Evolutionary conservation across 2,888 invertebrate species (phyloP).

Genomic region (Noctua fimbriata): DNA sequence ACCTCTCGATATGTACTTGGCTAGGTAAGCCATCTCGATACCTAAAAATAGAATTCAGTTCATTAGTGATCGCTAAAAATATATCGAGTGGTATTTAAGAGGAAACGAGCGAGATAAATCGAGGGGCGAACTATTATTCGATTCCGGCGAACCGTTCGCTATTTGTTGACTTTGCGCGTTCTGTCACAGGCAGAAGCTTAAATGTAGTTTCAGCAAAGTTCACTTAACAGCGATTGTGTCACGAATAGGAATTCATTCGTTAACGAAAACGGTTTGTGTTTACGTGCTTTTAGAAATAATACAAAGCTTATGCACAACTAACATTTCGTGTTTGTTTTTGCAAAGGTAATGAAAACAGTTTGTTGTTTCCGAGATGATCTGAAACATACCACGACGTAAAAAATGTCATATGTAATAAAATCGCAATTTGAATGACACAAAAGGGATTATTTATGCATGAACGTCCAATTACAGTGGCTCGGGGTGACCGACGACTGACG

Average conservation of each 20-base stretch:
- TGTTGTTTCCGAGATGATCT: neutral
- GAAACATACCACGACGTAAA: neutral
- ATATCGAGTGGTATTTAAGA: constrained; percentile 61
- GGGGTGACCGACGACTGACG: constrained; percentile 18
- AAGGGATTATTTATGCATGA: constrained; percentile 53
- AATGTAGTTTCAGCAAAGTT: constrained; percentile 58
- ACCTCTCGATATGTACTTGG: constrained; percentile 71
- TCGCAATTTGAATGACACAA: constrained; percentile 25
- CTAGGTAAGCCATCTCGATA: constrained; percentile 78
- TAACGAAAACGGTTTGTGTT: constrained; percentile 34
- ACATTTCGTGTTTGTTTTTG: neutral
- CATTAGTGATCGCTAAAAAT: constrained; percentile 69
- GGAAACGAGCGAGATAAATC: constrained; percentile 61
- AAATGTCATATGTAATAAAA: constrained; percentile 13
- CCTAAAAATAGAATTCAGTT: constrained; percentile 74
- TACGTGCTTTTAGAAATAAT: constrained; percentile 8
- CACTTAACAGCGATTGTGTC: constrained; percentile 48
- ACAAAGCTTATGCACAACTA: neutral
- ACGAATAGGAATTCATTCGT: constrained; percentile 44
- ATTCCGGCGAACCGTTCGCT: constrained; percentile 43
- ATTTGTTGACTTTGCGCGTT: constrained; percentile 57
- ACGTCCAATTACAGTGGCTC: constrained; percentile 50
- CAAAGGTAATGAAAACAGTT: neutral
- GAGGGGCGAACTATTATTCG: constrained; percentile 61
- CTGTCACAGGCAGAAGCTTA: constrained; percentile 47